A percentile compares a stretch with the other conserved stretches of the same genome.
Conservation (phyloP, 1,140 invertebrate species). For the Drosophila lowei region DNA sequence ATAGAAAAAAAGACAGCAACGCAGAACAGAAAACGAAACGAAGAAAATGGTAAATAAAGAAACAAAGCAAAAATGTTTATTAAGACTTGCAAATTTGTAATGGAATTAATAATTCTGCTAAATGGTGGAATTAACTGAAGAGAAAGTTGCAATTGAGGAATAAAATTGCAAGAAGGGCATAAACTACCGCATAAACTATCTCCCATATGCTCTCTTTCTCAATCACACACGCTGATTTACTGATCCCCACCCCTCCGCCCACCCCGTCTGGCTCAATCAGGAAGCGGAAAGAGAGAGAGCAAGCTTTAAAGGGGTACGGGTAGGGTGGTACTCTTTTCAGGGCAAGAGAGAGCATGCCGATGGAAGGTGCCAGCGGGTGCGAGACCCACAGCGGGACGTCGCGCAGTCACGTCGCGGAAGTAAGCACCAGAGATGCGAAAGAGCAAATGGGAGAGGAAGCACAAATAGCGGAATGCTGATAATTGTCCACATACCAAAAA, state of each 20-base stretch:
- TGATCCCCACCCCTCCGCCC: no score
- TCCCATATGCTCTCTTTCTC: no score
- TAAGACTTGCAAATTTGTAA: constrained; percentile 10
- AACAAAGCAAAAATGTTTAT: background rate
- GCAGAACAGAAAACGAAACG: constrained; percentile 1
- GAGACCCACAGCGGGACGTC: background rate
- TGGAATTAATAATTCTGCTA: constrained; percentile 23
- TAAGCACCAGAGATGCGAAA: background rate
- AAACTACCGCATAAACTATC: no score
- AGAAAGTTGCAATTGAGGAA: no score
- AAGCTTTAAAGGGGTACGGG: no score
- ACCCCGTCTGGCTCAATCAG: no score
- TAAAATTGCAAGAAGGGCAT: no score
- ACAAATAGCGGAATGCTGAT: constrained; percentile 46
- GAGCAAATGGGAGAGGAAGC: constrained; percentile 9
- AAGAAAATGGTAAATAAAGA: constrained; percentile 3
- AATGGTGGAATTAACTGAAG: background rate
- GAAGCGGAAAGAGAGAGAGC: no score
- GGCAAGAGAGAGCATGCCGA: background rate
- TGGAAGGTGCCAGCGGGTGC: background rate
- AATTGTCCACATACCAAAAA: constrained; percentile 39
- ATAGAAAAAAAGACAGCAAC: constrained; percentile 8
- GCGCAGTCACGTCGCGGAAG: constrained; percentile 13
- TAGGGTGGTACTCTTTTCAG: no score
- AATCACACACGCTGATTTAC: no score